Base-by-base conservation (phyloP, 64 coral and sea anemone genomes). In the Astreopora myriophthalma region DNA sequence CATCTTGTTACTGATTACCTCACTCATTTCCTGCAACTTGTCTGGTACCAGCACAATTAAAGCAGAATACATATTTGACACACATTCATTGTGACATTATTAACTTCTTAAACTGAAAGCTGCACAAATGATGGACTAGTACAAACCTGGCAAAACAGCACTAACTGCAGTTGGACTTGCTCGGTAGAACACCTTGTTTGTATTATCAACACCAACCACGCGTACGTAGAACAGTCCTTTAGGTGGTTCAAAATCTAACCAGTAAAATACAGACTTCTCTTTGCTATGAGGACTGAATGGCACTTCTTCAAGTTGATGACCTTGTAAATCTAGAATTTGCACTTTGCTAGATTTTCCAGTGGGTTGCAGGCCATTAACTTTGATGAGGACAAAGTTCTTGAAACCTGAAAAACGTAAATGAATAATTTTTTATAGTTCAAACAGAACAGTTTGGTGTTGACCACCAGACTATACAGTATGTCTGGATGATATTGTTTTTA, bases 71-170 rank as follows among this genome's bases (percentile, higher is more conserved):
- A n/a, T n/a, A n/a, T n/a, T n/a, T n/a, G n/a, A n/a, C n/a, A n/a
- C n/a, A n/a, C n/a, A n/a, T 44, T 11, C 40, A 44, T 44, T 44
- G 40, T 42, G 39, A 8, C 39, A 42, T 3, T 44, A 44, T 44
- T 44, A 44, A 44, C n/a, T n/a, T n/a, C n/a, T 11, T 46, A 6
- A 46, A 46, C 42, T 6, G 11, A 11, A 46, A 46, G 11, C 42
- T 11, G 11, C 4, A 46, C 42, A 46, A 58, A 20, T 11, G 13
- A 20, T 46, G 5, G 5, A 12, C 13, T 6, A 26, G 3, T 26
- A 64, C 87, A 35, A 80, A 96, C 95, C 95, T 93, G 95, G 95
- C 37, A 96, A 39, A 25, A 96, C 73, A 17, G 87, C 95, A 85
- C 95, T 96, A 32, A 96, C 77, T 29, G 95, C 95, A 62, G 87